Base-by-base conservation (phyloP, 2,113 vertebrate genomes). In the Colinus virginianus region DNA sequence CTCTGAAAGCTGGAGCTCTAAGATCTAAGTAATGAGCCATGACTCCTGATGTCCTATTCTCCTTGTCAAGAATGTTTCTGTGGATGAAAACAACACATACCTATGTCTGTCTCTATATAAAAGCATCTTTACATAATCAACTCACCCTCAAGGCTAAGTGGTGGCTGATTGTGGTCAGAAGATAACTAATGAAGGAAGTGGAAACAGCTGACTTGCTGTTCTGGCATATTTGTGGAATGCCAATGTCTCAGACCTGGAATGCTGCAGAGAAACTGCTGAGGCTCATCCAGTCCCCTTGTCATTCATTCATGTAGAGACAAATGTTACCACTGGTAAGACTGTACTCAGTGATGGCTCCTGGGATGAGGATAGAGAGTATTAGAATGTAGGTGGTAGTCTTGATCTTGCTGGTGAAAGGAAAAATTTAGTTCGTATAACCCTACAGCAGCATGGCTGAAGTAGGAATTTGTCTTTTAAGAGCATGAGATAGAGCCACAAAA, bases 151-250 rank as follows among this genome's bases (percentile, higher is more conserved):
- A 61, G 49, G 15, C 20, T 63, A 84, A 68, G 25, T 30, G 70
- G 32, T 40, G 43, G 25, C 34, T 78, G 43, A 6, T 69, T 13
- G 14, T 0, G 0, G 14, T 26, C 78, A 45, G 43, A 1, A 0
- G 55, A 38, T 70, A 84, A 51, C 9, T 22, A 78, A 56, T 87
- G 42, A 51, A 86, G 74, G 25, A 48, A 7, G 68, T 68, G 36
- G 53, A 82, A 93, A 78, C 25, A 81, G n/a, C 14, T 30, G 36
- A 81, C 64, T 90, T 84, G 5, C 67, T 89, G 19, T 81, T 43
- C 34, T 72, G 40, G 32, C 15, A 48, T 51, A 25, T 78, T 72
- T 76, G 13, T 82, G 64, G 14, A 38, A 86, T 90, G 17, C 62
- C 46, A 61, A 53, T 0, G 0, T 45, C 38, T 88, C 1, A 1